phyloP scores from a whole-genome alignment of 1,140 invertebrate species.

The Drosophila paulistorum region DNA sequence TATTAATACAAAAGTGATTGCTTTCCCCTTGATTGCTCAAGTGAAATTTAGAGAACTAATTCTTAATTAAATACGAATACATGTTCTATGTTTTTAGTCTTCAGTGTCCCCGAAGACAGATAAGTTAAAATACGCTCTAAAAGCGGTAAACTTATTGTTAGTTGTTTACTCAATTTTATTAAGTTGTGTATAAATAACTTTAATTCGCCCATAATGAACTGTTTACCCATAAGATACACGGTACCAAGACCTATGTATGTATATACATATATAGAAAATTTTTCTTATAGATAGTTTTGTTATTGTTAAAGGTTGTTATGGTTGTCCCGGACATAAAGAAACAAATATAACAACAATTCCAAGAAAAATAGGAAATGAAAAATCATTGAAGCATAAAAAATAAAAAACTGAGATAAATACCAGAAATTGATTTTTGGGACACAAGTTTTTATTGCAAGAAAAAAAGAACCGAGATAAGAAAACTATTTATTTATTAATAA shows the following conservation, averaged over 20 bases:
- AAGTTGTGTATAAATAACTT: too few species aligned
- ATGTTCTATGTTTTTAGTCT: too few species aligned
- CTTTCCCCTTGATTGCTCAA: too few species aligned
- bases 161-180: too few species aligned
- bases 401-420: conserved; percentile 74
- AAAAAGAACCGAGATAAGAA: neutral
- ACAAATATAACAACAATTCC: conserved; percentile 16
- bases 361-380: conserved; percentile 64
- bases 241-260: neutral
- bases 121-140: too few species aligned
- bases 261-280: neutral
- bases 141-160: too few species aligned
- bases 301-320: conserved; percentile 55
- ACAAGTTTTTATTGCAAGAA: too few species aligned
- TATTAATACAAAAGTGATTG: too few species aligned
- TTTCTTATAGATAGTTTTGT: conserved; percentile 37
- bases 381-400: conserved; percentile 77
- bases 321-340: conserved; percentile 48
- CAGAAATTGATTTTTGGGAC: conserved; percentile 43
- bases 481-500: conserved; percentile 2
- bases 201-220: conserved; percentile 12
- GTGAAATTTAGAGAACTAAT: neutral
- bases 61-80: too few species aligned
- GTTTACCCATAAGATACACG: conserved; percentile 12
- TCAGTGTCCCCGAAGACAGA: too few species aligned